Evolutionary conservation across 2,888 invertebrate species (phyloP), one percentile per base, ranked within the genome.

Genomic region (Pyrrhia umbra): DNA sequence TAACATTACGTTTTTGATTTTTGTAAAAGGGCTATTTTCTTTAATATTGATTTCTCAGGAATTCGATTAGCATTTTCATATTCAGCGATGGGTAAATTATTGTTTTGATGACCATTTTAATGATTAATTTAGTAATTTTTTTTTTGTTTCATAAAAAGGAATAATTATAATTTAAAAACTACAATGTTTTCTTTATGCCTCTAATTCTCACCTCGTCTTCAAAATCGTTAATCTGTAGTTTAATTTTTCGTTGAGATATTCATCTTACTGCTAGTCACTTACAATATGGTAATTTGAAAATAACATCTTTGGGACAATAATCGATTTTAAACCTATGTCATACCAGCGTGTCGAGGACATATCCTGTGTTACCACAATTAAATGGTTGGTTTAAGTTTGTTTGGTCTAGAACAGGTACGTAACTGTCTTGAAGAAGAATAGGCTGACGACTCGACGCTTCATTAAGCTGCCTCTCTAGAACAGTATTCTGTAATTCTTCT

Each of bases 281-380:
- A 80, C 58, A 56, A 62, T 74, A 80, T 82, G 81, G 81, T 81
- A 81, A 82, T 81, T 75, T 81, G 69, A 79, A 74, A 68, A 77
- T 68, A 73, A 79, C 61, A 80, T 81, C 82, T 81, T 81, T 81
- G 81, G 82, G 76, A 73, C 68, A 69, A 68, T 67, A 50, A 71
- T 58, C 68, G 60, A 72, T 79, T 76, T 77, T 71, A 76, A 82
- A 49, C 85, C 71, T 88, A 81, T 88, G 90, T 95, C 92, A 95
- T 92, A 95, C 95, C n/a, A 95, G 88, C 6, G 95, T 95, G 61
- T 95, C 94, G 64, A 95, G 84, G n/a, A 85, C 90, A 63, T 95
- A 95, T 9, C 89, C 86, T 8, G 89, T 80, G 8, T 82, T 62
- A 5, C 67, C 77, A 77, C 52, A 82, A 78, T 52, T 86, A 83